These are phyloP conservation scores for Rhabdornis inornatus DNA, from an alignment of 2,113 vertebrate genomes.

Conservation along the genomic window DNA sequence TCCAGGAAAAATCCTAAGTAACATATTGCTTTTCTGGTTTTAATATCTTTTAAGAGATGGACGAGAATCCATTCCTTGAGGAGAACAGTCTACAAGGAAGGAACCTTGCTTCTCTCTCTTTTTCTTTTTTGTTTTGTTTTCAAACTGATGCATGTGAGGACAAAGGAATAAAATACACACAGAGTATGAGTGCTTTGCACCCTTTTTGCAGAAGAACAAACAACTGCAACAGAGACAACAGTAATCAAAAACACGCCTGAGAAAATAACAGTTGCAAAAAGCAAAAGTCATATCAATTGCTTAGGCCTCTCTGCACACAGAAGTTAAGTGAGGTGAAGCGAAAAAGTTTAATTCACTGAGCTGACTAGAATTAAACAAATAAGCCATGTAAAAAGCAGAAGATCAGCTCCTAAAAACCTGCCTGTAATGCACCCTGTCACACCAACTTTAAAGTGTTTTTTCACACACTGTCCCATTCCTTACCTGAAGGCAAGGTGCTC, in stretches of 20 bases:
- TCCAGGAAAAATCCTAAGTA: not conserved
- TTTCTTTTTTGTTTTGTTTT: not conserved
- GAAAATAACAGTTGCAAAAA: not conserved
- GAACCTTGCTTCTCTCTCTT: fast-evolving
- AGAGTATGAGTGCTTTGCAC: not conserved
- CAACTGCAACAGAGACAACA: not conserved
- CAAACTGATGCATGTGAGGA: not conserved
- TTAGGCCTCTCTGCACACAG: constrained; percentile 22
- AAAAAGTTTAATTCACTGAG: constrained; percentile 12
- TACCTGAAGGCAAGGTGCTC: not conserved
- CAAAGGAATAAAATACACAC: not conserved
- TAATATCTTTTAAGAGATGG: not conserved
- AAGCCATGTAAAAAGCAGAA: not conserved
- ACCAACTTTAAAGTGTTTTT: not conserved
- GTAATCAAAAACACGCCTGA: not conserved
- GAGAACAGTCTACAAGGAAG: not conserved
- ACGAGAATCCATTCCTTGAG: not conserved
- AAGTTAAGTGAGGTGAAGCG: constrained; percentile 44
- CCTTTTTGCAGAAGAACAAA: not conserved
- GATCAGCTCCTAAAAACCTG: not conserved
- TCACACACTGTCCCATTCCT: not conserved
- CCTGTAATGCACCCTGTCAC: not conserved
- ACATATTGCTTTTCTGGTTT: not conserved
- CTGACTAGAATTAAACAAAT: constrained; percentile 30
- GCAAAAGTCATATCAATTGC: constrained; percentile 12